Evolutionary conservation across 2,888 invertebrate genomes (phyloP), one percentile per base, ranked within the genome.

Genomic region (Eulithis testata): DNA sequence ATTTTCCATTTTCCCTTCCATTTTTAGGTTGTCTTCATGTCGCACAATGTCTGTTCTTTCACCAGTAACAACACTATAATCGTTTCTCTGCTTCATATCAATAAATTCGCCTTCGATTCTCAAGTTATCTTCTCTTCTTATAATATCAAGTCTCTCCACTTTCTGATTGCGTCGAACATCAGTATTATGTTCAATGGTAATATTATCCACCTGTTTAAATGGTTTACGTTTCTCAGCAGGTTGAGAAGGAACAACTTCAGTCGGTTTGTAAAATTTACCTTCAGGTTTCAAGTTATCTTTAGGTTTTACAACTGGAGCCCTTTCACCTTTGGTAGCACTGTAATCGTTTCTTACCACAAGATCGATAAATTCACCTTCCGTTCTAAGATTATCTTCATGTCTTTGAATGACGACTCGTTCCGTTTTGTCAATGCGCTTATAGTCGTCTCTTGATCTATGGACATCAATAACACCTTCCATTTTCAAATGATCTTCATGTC

Each of bases 241-340:
- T 64, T 92, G 89, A 43, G 94, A 90, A 49, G 93, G 85, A 50
- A 91, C 82, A 44, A 89, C 83, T 74, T 94, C 93, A 4, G 66
- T 66, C 21, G 94, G 93, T 76, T 90, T 87, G 76, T 94, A 91
- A 83, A 94, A 93, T 78, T 89, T 86, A 68, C 93, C 91, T 81
- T 95, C 96, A 6, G 94, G 88, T 78, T 94, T 94, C 36, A 95
- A 85, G 84, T 96, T 96, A 80, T 96, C 96, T 77, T 95, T 94
- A 56, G 94, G 95, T 74, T 88, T 94, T 6, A 95, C 91, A 11
- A 95, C 90, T 52, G 94, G 86, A 12, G 94, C 94, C 72, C 95
- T 88, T 79, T 96, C 96, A 1, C 94, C 95, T 73, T 92, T 93
- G 11, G 93, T 91, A 44, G 93, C 90, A 67, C 88, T 87, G 68